Base-by-base conservation (phyloP, 2,888 invertebrate genomes). In the Nysson spinosus region DNA sequence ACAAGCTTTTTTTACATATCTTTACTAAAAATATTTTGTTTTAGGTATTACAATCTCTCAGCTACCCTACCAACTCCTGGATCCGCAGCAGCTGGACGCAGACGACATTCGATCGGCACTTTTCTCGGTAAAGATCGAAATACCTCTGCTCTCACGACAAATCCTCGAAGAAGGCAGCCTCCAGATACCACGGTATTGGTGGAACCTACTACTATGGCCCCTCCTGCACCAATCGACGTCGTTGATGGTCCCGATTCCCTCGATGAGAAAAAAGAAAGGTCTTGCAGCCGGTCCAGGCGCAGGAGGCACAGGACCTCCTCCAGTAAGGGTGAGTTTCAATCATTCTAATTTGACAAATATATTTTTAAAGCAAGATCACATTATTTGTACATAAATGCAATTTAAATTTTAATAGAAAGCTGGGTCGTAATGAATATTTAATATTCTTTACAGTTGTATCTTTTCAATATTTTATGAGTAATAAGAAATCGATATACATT, bases 41-140 rank as follows among this genome's bases (percentile, higher is more conserved):
- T 4, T 39, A 87, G 89, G 49, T 90, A 90, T 76, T 90, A 90
- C 77, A 90, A 91, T 72, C 79, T 89, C 2, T 82, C 86, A 1
- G 84, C 88, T 5, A 86, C 85, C 6, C 51, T 85, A 26, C 85
- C 85, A 0, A 52, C 55, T 4, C 88, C 89, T 0, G 87, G 89
- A 3, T 88, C 89, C 51, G 89, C 89, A 0, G 77, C 42, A 56
- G 89, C 22, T 83, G 90, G 88, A 20, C 87, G 90, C 43, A 83
- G 90, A 28, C 88, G 93, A 66, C 93, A 93, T 80, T 93, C 93
- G 0, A 92, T 93, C 12, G 92, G 93, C 4, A 91, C 92, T 0
- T 92, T 92, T 79, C 84, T 91, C 43, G 86, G 89, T 1, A 89
- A 89, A 1, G 90, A 89, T 81, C 83, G 4, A 87, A 86, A 7